A percentile compares a stretch with the other conserved stretches of the same genome.
Conservation (phyloP, 2,113 vertebrate species). For the Oreochromis tanganicae region DNA sequence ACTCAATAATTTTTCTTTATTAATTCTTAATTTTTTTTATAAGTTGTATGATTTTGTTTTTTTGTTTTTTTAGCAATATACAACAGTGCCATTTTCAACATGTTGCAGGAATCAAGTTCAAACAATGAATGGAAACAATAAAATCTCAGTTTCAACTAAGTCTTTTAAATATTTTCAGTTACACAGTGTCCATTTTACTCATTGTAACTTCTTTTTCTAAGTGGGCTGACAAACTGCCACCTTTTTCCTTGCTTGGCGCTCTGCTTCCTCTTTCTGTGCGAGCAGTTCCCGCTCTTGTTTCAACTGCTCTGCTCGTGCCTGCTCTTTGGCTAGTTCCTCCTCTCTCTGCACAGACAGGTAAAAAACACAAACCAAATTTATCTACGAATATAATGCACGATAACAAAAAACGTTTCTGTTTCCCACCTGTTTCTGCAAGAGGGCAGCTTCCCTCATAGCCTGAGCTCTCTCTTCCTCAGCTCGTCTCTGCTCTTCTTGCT, state of each 20-base stretch:
- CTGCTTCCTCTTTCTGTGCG: slow-evolving; percentile 88
- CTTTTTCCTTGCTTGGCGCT: slow-evolving; percentile 91
- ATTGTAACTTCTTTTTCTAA: not conserved
- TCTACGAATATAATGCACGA: rapidly evolving
- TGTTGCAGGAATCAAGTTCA: not conserved
- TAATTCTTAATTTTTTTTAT: not conserved
- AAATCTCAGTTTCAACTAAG: not conserved
- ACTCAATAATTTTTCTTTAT: not conserved
- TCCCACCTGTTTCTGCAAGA: slow-evolving; percentile 82
- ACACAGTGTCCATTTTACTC: not conserved
- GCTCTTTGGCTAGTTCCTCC: slow-evolving; percentile 82
- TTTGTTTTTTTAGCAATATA: not conserved
- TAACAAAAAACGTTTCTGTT: rapidly evolving
- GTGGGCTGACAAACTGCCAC: slow-evolving; percentile 48
- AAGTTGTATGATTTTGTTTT: not conserved
- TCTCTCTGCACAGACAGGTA: slow-evolving; percentile 53
- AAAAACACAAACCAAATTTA: not conserved
- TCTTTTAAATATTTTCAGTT: not conserved
- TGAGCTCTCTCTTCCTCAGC: slow-evolving; percentile 78
- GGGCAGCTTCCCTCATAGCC: slow-evolving; percentile 78
- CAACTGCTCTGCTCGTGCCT: slow-evolving; percentile 74
- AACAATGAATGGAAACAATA: not conserved
- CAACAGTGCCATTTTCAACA: not conserved
- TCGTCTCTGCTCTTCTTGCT: slow-evolving; percentile 74
- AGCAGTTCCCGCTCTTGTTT: slow-evolving; percentile 82